phyloP scores from a whole-genome alignment of 2,797 vertebrate genomes.

The Philypnodon macrostomus region DNA sequence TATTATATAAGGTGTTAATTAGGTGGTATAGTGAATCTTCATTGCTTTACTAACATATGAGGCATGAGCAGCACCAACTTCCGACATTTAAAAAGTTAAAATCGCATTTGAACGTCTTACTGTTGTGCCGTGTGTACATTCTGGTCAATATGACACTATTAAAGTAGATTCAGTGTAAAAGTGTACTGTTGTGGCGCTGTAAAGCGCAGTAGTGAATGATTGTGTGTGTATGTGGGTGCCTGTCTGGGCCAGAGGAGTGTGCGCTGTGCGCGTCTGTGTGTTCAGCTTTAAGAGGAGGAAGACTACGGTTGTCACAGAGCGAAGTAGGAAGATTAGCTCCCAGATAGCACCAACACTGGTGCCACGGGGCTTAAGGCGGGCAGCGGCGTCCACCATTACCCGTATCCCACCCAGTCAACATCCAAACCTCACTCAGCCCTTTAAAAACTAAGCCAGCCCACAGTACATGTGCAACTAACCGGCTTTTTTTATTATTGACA shows the following conservation, averaged over 20 bases:
- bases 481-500: constrained; percentile 63
- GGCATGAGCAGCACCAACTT: too few species aligned
- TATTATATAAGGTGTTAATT: too few species aligned
- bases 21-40: too few species aligned
- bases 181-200: not conserved
- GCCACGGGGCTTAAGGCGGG: constrained; percentile 72
- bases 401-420: constrained; percentile 28
- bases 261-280: constrained; percentile 54
- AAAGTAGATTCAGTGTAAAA: too few species aligned
- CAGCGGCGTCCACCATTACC: constrained; percentile 60
- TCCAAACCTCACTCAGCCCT: constrained; percentile 52
- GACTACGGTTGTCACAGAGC: constrained; percentile 74
- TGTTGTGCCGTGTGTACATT: too few species aligned
- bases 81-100: too few species aligned
- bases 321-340: constrained; percentile 86
- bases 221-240: constrained; percentile 18
- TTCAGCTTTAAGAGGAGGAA: constrained; percentile 85
- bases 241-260: constrained; percentile 32
- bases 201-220: constrained; percentile 29
- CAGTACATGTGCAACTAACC: constrained; percentile 68
- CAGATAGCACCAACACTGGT: constrained; percentile 78
- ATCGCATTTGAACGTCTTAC: too few species aligned
- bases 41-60: too few species aligned
- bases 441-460: constrained; percentile 69
- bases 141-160: too few species aligned